These are phyloP conservation scores for Copidosoma floridanum DNA, from an alignment of 1,140 invertebrate genomes.

Conservation along the genomic window DNA sequence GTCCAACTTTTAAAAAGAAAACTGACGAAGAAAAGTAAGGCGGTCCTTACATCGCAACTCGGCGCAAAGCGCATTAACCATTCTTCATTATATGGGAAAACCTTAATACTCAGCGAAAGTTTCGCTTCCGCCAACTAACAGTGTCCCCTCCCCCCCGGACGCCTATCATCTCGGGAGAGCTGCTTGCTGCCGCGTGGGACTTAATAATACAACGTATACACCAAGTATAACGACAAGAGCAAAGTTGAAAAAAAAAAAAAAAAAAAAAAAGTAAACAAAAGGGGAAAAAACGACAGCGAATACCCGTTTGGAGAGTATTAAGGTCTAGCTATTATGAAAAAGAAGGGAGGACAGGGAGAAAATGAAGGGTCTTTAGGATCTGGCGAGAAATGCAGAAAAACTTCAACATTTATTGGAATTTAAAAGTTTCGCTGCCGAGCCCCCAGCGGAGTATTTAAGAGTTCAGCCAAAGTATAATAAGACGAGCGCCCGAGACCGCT, in stretches of 20 bases:
- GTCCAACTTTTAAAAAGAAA: too few species aligned
- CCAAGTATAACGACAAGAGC: slow-evolving; percentile 9
- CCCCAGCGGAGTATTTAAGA: slow-evolving; percentile 47
- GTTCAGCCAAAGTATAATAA: slow-evolving; percentile 50
- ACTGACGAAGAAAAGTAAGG: too few species aligned
- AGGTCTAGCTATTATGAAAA: slow-evolving; percentile 14
- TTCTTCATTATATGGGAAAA: slow-evolving; percentile 21
- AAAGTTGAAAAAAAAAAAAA: slow-evolving; percentile 5
- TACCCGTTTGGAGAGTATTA: not conserved
- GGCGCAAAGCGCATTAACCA: slow-evolving; percentile 10
- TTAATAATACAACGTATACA: slow-evolving; percentile 27
- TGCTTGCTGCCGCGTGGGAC: slow-evolving; percentile 2
- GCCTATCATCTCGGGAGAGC: slow-evolving; percentile 7
- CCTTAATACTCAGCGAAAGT: slow-evolving; percentile 14
- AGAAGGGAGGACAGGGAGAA: slow-evolving; percentile 1
- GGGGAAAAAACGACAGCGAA: not conserved
- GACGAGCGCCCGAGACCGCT: too few species aligned
- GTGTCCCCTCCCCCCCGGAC: not conserved
- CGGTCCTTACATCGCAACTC: slow-evolving; percentile 7
- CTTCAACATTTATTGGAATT: slow-evolving; percentile 55
- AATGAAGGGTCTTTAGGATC: slow-evolving; percentile 23
- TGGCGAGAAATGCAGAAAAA: slow-evolving; percentile 35
- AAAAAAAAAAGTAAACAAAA: not conserved
- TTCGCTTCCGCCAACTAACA: too few species aligned
- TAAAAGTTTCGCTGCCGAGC: slow-evolving; percentile 48